Evolutionary conservation across 2,888 invertebrate genomes (phyloP).

Genomic region (Tipula unca): DNA sequence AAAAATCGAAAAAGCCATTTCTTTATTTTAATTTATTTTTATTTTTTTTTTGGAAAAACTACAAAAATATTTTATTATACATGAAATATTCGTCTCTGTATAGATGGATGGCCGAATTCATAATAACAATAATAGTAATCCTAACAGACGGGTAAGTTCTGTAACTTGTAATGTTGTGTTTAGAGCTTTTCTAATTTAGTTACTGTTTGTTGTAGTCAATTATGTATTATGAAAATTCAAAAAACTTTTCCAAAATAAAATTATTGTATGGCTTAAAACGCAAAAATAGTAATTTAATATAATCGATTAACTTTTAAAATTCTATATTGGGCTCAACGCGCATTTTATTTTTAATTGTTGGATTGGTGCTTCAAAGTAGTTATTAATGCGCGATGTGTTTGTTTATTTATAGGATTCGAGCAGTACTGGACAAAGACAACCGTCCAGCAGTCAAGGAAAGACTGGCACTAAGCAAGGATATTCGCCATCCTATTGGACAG

Average conservation of each 20-base stretch:
- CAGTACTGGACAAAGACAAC: slow-evolving; percentile 43
- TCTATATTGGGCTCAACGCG: background rate
- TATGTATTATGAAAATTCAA: background rate
- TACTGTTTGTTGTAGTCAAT: slow-evolving; percentile 20
- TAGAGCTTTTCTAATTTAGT: background rate
- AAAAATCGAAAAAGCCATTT: background rate
- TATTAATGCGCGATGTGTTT: slow-evolving; percentile 21
- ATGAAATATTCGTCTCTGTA: slow-evolving; percentile 34
- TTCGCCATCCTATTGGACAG: slow-evolving; percentile 43
- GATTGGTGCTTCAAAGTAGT: background rate
- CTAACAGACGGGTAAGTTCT: slow-evolving; percentile 44
- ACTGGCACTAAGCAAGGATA: slow-evolving; percentile 42
- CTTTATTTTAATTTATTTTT: slow-evolving; percentile 31
- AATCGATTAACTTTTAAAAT: background rate
- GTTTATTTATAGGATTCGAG: slow-evolving; percentile 38
- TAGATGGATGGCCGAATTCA: slow-evolving; percentile 46
- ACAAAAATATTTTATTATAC: slow-evolving; percentile 4
- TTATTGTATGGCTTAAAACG: background rate
- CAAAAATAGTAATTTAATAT: background rate
- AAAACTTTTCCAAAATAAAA: background rate
- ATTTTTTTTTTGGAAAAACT: slow-evolving; percentile 35
- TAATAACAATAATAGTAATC: slow-evolving; percentile 30
- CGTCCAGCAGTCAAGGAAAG: slow-evolving; percentile 42
- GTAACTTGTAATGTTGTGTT: slow-evolving; percentile 17
- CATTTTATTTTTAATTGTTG: slow-evolving; percentile 1